Conservation (phyloP, 2,888 invertebrate species). For the Torymus texanus region DNA sequence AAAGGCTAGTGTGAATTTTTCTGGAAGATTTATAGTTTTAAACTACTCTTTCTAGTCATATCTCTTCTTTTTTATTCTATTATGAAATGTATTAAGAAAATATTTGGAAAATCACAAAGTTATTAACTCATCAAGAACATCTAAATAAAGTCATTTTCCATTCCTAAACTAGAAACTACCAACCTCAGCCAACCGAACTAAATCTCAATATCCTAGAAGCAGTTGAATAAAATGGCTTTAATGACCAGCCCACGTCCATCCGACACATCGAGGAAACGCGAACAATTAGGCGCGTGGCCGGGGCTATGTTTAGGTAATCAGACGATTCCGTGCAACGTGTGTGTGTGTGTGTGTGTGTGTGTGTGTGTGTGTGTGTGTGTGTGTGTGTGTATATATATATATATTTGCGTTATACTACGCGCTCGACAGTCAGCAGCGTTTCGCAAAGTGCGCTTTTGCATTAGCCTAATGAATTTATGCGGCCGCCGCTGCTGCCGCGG, state of each 20-base stretch:
- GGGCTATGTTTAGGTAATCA: constrained; percentile 43
- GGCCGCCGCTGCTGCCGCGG: background rate
- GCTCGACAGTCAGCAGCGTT: constrained; percentile 9
- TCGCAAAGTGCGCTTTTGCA: constrained; percentile 45
- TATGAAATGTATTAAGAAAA: too few species aligned
- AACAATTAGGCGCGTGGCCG: constrained; percentile 31
- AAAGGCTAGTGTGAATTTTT: too few species aligned
- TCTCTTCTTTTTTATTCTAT: too few species aligned
- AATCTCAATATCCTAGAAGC: background rate
- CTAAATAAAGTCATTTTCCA: too few species aligned
- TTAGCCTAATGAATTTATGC: constrained; percentile 55
- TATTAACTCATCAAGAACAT: too few species aligned
- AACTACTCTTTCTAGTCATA: too few species aligned
- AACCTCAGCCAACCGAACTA: background rate
- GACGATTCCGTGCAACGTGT: background rate
- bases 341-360: too few species aligned
- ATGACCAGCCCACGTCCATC: background rate
- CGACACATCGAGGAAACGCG: constrained; percentile 14
- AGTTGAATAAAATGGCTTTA: constrained; percentile 24
- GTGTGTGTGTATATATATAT: background rate
- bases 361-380: background rate
- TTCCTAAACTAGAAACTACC: too few species aligned
- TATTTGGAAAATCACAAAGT: too few species aligned
- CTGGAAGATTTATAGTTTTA: too few species aligned
- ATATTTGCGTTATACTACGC: background rate